Conservation (phyloP, 2,797 vertebrate species). For the Anguilla anguilla region DNA sequence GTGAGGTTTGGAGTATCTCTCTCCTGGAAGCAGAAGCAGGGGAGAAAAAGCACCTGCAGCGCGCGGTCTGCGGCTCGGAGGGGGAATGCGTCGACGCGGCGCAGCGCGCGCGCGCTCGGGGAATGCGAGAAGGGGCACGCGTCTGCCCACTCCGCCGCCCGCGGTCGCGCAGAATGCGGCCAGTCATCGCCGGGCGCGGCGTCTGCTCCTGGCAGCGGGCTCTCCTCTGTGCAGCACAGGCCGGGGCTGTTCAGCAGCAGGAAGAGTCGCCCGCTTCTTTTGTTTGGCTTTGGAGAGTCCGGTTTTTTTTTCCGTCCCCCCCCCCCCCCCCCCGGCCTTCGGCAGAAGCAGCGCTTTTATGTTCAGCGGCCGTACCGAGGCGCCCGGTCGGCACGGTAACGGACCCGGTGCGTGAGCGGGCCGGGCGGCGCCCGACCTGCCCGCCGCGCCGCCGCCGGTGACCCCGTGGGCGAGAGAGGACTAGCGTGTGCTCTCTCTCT, state of each 20-base stretch:
- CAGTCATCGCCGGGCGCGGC: background rate
- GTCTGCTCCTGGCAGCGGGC: conserved; percentile 33
- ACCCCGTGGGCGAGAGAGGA: background rate
- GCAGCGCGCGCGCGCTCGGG: conserved; percentile 15
- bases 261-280: conserved; percentile 38
- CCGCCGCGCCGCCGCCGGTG: background rate
- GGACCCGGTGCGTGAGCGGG: conserved; percentile 36
- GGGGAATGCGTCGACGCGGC: background rate
- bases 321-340: conserved; percentile 12
- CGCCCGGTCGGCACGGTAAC: conserved; percentile 27
- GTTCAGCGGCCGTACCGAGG: conserved; percentile 48
- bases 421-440: conserved; percentile 33
- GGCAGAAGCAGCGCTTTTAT: conserved; percentile 71
- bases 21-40: background rate
- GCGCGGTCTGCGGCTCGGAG: background rate
- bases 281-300: conserved; percentile 18
- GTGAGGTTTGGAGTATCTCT: background rate
- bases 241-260: conserved; percentile 28
- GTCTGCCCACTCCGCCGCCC: background rate
- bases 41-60: background rate
- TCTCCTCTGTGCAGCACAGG: conserved; percentile 35
- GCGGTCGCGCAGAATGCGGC: background rate
- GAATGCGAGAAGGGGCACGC: background rate
- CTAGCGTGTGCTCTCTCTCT: background rate
- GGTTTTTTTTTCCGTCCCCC: background rate